Percentiles rank a stretch among this genome's conserved stretches.
phyloP scores from a whole-genome alignment of 1,140 invertebrate genomes.

The Ceratina australensis region DNA sequence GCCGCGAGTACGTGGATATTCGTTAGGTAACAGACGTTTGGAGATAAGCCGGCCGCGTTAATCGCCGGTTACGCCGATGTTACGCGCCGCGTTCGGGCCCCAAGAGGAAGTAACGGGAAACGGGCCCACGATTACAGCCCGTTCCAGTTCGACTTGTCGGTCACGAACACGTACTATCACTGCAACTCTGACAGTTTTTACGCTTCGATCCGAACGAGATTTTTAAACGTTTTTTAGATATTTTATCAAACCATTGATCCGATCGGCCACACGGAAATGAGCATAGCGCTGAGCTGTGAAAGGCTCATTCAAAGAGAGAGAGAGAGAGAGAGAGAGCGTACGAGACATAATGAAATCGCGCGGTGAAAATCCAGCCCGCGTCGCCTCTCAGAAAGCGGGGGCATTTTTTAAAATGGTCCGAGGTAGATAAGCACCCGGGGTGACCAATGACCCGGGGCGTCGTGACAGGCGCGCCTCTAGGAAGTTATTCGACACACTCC shows the following conservation, averaged over 20 bases:
- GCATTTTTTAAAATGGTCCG: slow-evolving; percentile 46
- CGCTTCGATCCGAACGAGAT: too few relatives aligned
- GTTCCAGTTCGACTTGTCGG: not conserved
- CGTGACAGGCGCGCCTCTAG: slow-evolving; percentile 77
- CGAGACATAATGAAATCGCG: slow-evolving; percentile 44
- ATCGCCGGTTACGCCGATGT: slow-evolving; percentile 33
- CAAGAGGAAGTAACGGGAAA: slow-evolving; percentile 32
- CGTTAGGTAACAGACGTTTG: slow-evolving; percentile 47
- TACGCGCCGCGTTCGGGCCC: not conserved
- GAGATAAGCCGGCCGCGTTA: slow-evolving; percentile 19
- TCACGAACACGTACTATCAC: not conserved
- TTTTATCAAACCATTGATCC: not conserved
- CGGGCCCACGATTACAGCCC: not conserved
- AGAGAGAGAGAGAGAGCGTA: too few relatives aligned
- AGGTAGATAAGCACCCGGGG: slow-evolving; percentile 67
- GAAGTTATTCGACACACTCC: slow-evolving; percentile 70
- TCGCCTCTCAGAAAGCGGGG: slow-evolving; percentile 16
- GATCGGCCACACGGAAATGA: slow-evolving; percentile 19
- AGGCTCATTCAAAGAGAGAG: slow-evolving; percentile 24
- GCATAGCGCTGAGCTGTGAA: slow-evolving; percentile 36
- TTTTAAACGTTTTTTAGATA: too few relatives aligned
- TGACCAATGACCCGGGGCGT: slow-evolving; percentile 74
- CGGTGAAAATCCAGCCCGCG: slow-evolving; percentile 39
- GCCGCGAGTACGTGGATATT: slow-evolving; percentile 10
- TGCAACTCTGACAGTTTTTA: too few relatives aligned